Percentiles rank a stretch among this genome's conserved stretches.
These are phyloP conservation scores for Paradisaea rubra DNA, from an alignment of 2,113 vertebrate genomes.

Conservation along the genomic window DNA sequence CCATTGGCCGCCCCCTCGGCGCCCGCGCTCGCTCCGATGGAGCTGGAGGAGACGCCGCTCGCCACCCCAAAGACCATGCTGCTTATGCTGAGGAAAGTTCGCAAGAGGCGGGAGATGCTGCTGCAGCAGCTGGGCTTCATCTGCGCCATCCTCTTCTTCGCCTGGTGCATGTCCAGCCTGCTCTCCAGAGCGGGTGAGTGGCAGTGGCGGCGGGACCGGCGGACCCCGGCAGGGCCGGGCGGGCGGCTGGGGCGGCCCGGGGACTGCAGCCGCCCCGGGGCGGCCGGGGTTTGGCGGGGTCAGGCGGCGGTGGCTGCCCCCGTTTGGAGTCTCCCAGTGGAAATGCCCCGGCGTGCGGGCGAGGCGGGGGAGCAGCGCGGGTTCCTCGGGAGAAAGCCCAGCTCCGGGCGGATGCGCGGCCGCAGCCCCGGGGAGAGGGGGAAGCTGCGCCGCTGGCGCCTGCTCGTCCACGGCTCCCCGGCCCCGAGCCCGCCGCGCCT, in stretches of 20 bases:
- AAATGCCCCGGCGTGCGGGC: background rate
- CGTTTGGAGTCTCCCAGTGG: background rate
- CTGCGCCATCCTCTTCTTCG: constrained; percentile 87
- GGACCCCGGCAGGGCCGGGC: background rate
- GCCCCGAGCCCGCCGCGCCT: too few relatives aligned
- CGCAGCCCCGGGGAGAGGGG: background rate
- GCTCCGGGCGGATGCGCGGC: background rate
- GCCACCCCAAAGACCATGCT: background rate
- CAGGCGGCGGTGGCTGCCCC: background rate
- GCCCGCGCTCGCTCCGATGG: constrained; percentile 7
- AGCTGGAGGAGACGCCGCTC: background rate
- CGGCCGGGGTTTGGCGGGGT: background rate
- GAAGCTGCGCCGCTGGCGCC: background rate
- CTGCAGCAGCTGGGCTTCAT: constrained; percentile 87
- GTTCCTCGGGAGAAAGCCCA: background rate
- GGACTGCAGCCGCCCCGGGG: background rate
- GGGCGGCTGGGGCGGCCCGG: background rate
- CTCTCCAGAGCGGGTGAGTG: constrained; percentile 86
- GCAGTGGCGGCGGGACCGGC: background rate
- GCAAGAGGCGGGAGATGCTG: constrained; percentile 89
- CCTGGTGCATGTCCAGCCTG: constrained; percentile 83
- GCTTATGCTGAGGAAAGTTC: constrained; percentile 84
- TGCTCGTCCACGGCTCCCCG: background rate
- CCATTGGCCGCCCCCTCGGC: background rate
- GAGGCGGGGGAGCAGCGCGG: background rate